Evolutionary conservation across 2,113 vertebrate species (phyloP).

Genomic region (Ibidorhyncha struthersii): DNA sequence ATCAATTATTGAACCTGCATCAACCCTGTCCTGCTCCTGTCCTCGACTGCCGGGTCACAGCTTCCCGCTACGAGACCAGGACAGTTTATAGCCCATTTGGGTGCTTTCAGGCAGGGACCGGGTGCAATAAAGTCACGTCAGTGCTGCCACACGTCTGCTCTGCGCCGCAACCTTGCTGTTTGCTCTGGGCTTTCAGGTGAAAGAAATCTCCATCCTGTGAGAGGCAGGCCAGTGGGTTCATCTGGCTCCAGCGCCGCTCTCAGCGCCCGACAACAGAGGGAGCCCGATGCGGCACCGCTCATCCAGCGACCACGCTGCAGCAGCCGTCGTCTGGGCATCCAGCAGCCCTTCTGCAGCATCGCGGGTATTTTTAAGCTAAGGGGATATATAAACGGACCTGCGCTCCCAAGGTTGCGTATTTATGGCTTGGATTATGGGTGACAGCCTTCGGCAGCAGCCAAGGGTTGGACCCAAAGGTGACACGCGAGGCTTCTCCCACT

Average conservation of each 20-base stretch:
- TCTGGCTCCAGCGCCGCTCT: fast-evolving
- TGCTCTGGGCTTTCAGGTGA: background rate
- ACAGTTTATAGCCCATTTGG: background rate
- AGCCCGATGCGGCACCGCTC: background rate
- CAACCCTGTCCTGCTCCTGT: background rate
- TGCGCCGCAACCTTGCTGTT: background rate
- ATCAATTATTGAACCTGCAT: background rate
- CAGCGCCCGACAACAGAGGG: background rate
- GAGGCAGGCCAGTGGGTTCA: background rate
- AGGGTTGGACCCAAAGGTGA: background rate
- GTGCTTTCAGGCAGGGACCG: background rate
- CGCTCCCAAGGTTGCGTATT: fast-evolving
- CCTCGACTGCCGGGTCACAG: fast-evolving
- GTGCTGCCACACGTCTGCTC: background rate
- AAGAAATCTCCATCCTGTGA: fast-evolving
- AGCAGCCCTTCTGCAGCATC: background rate
- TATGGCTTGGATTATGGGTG: background rate
- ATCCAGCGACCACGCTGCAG: background rate
- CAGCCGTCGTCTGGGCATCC: background rate
- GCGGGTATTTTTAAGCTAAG: background rate
- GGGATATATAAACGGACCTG: fast-evolving
- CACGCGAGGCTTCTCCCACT: background rate
- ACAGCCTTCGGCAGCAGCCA: background rate
- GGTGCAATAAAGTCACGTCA: background rate
- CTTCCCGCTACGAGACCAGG: background rate